A percentile compares a stretch with the other conserved stretches of the same genome.
Conservation (phyloP, 2,113 vertebrate genomes). For the Gambusia holbrooki region DNA sequence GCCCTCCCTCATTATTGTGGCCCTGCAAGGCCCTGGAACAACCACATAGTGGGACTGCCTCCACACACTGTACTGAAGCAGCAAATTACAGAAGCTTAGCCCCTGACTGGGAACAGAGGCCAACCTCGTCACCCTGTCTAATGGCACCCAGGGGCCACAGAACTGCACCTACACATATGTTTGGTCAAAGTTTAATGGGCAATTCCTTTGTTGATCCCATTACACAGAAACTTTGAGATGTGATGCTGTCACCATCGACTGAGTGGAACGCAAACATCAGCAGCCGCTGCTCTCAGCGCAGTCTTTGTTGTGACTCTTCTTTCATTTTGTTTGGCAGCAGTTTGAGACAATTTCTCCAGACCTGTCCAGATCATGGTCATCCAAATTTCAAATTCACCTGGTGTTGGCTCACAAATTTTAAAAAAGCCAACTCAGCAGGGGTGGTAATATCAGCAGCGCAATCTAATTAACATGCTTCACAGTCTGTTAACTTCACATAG, state of each 20-base stretch:
- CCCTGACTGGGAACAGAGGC: slow-evolving; percentile 58
- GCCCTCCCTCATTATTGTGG: slow-evolving; percentile 72
- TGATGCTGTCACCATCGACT: slow-evolving; percentile 13
- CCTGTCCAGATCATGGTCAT: slow-evolving; percentile 15
- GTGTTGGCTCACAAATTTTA: slow-evolving; percentile 23
- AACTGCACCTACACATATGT: slow-evolving; percentile 42
- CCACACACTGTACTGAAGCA: slow-evolving; percentile 55
- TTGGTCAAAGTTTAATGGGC: slow-evolving; percentile 46
- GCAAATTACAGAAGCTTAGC: slow-evolving; percentile 72
- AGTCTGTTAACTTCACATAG: slow-evolving; percentile 32
- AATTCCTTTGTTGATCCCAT: slow-evolving; percentile 38
- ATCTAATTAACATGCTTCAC: slow-evolving; percentile 49
- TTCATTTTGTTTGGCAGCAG: slow-evolving; percentile 49
- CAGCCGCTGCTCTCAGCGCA: slow-evolving; percentile 2
- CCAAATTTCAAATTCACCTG: slow-evolving; percentile 39
- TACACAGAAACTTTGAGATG: slow-evolving; percentile 32
- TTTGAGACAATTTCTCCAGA: slow-evolving; percentile 41
- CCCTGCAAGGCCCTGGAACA: slow-evolving; percentile 47
- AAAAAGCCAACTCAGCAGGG: slow-evolving; percentile 35
- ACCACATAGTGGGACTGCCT: slow-evolving; percentile 61
- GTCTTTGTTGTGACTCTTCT: slow-evolving; percentile 46
- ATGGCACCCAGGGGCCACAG: slow-evolving; percentile 62
- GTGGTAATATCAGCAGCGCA: slow-evolving; percentile 44
- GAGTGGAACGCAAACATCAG: slow-evolving; percentile 7
- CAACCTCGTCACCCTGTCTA: slow-evolving; percentile 55